Percentiles rank a stretch among this genome's conserved stretches.
These are phyloP conservation scores for Acanthopleura granulata DNA, from an alignment of 2,888 invertebrate species.

Conservation along the genomic window DNA sequence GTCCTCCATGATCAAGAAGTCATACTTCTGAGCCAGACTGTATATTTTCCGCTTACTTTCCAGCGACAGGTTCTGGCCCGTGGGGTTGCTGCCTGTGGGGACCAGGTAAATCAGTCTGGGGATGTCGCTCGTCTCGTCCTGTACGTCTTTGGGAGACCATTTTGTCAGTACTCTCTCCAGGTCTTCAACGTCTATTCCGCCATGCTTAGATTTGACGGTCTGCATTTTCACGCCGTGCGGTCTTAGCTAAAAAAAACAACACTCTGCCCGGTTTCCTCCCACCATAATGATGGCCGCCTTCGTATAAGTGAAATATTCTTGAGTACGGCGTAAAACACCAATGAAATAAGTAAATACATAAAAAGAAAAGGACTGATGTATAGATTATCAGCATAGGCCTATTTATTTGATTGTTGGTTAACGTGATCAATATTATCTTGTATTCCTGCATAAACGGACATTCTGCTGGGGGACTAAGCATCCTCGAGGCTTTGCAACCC, in stretches of 20 bases:
- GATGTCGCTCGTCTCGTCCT: constrained; percentile 74
- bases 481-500: too few relatives aligned
- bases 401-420: constrained; percentile 21
- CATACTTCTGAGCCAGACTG: constrained; percentile 79
- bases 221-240: constrained; percentile 78
- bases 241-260: constrained; percentile 77
- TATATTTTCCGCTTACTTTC: constrained; percentile 79
- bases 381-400: background rate
- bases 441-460: too few relatives aligned
- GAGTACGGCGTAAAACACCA: too few relatives aligned
- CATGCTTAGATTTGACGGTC: constrained; percentile 77
- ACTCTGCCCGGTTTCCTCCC: too few relatives aligned
- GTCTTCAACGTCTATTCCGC: constrained; percentile 77
- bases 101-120: constrained; percentile 80
- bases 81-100: constrained; percentile 82
- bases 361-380: too few relatives aligned
- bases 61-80: constrained; percentile 77
- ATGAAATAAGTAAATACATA: too few relatives aligned
- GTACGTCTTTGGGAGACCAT: constrained; percentile 63
- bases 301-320: too few relatives aligned
- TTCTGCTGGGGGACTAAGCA: too few relatives aligned
- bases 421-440: too few relatives aligned
- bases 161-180: constrained; percentile 67
- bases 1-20: constrained; percentile 83
- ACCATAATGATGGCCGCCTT: too few relatives aligned